Percentiles rank a stretch among this genome's conserved stretches.
phyloP scores from a whole-genome alignment of 2,797 vertebrate species.

The Fistularia commersonii region DNA sequence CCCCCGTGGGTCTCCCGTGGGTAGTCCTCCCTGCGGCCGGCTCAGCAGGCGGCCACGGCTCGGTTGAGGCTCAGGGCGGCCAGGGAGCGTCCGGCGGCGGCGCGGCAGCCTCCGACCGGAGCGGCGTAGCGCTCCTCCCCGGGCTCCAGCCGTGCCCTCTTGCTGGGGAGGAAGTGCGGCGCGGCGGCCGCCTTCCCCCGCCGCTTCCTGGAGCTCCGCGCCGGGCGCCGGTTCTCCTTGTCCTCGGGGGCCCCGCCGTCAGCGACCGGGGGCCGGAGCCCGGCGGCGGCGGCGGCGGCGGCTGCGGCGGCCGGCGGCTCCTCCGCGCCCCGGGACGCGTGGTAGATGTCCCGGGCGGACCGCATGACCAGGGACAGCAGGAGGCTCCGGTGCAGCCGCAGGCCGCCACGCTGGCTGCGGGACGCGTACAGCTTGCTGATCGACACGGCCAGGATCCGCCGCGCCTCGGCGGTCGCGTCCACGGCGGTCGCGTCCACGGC shows the following conservation, averaged over 20 bases:
- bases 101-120: slow-evolving; percentile 53
- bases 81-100: slow-evolving; percentile 44
- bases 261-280: slow-evolving; percentile 38
- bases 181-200: slow-evolving; percentile 72
- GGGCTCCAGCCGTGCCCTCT: slow-evolving; percentile 82
- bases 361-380: slow-evolving; percentile 87
- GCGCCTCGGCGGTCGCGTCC: slow-evolving; percentile 85
- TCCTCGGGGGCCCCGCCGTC: slow-evolving; percentile 44
- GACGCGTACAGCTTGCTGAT: slow-evolving; percentile 87
- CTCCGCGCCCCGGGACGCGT: slow-evolving; percentile 69
- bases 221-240: slow-evolving; percentile 60
- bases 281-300: slow-evolving; percentile 58
- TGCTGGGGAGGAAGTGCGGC: slow-evolving; percentile 82
- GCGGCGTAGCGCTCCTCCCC: slow-evolving; percentile 65
- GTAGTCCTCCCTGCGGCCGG: too few species aligned
- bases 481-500: slow-evolving; percentile 62
- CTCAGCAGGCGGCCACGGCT: slow-evolving; percentile 72
- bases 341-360: slow-evolving; percentile 84
- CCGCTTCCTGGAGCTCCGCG: slow-evolving; percentile 75
- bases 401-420: slow-evolving; percentile 83
- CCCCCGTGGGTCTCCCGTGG: too few species aligned
- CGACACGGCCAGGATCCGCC: slow-evolving; percentile 84
- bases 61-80: slow-evolving; percentile 53
- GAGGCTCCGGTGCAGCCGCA: slow-evolving; percentile 86
- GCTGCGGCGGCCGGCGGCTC: slow-evolving; percentile 15